Evolutionary conservation across 1,140 invertebrate genomes (phyloP), one percentile per base, ranked within the genome.

Genomic region (Drosophila leontia): DNA sequence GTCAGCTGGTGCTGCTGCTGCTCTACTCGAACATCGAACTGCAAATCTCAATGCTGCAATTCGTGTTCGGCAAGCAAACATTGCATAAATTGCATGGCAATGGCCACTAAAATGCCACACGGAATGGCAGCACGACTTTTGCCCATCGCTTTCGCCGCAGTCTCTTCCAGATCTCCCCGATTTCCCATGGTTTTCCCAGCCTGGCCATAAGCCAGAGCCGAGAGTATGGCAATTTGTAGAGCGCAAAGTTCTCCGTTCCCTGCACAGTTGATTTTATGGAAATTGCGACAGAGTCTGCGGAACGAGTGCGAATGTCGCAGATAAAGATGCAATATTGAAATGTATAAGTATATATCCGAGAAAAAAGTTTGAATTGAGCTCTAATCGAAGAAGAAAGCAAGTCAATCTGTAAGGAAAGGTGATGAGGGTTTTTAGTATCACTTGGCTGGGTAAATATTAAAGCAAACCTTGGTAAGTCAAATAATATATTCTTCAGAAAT

Each of bases 41-140:
- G 62, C 47, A 47, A 75, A 64, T 67, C 61, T 76, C 53, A 59
- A 65, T 67, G 74, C 74, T 76, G 45, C 58, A 56, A 44, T 78
- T 78, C 75, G 75, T 78, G 75, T 57, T 57, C 42, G 75, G 75
- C 64, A 69, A 62, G 81, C 82, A 82, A 74, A 87, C 69, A 76
- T 82, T 76, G 83, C 83, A 87, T 87, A 83, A 86, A 87, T 87
- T 83, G 71, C 63, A 50, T 68, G 67, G 65, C 70, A 87, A 79
- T 87, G 70, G 65, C 75, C 83, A 87, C 81, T 83, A 76, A 86
- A 86, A 86, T 82, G 75, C 62, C 75, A 64, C 59, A 86, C 68
- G 82, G 74, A 84, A 81, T 50, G 75, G 69, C 75, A 78, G 77
- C 62, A 76, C 71, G 69, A 85, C 62, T 77, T 61, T 51, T 70